Evolutionary conservation across 2,113 vertebrate genomes (phyloP).

Genomic region (Struthidea cinerea): DNA sequence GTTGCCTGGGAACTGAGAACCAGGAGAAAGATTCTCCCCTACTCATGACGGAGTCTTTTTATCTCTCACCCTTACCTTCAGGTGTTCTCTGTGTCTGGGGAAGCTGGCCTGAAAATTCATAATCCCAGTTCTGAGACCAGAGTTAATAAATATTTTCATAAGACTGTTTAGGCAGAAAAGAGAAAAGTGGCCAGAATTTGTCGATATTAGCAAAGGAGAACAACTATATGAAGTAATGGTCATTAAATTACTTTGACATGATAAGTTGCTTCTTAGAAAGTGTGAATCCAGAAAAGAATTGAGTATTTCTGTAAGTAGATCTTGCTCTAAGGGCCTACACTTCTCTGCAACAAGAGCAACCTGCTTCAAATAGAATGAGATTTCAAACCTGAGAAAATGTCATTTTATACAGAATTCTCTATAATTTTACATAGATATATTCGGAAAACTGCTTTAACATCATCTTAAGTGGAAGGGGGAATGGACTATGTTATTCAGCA

Average conservation of each 20-base stretch:
- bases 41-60: background rate
- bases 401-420: background rate
- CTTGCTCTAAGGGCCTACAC: background rate
- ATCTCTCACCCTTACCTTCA: background rate
- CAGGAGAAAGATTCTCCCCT: background rate
- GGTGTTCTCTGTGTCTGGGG: background rate
- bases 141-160: background rate
- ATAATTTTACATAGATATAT: background rate
- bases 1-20: background rate
- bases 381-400: background rate
- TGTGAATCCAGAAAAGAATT: background rate
- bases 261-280: background rate
- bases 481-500: background rate
- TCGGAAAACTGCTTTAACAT: background rate
- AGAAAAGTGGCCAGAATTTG: background rate
- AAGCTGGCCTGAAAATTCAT: background rate
- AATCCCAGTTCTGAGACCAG: background rate
- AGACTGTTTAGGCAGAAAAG: background rate
- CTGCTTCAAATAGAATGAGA: background rate
- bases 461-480: background rate
- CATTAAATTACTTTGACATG: background rate
- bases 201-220: background rate
- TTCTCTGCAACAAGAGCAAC: background rate
- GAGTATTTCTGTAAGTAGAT: background rate
- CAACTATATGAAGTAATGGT: background rate